A percentile compares a stretch with the other conserved stretches of the same genome.
phyloP scores from a whole-genome alignment of 1,140 invertebrate species.

The Pinna nobilis region DNA sequence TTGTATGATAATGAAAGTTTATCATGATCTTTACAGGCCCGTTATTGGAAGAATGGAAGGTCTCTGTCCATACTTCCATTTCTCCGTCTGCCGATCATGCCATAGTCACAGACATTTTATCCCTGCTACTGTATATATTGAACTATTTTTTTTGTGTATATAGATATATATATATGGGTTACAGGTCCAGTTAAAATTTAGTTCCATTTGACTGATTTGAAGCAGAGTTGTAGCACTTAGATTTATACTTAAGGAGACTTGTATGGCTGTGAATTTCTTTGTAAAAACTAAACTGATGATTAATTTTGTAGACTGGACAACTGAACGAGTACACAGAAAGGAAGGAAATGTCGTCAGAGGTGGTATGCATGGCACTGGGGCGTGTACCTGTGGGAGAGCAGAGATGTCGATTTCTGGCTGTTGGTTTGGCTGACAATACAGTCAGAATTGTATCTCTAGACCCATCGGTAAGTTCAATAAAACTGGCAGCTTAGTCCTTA shows the following conservation, averaged over 20 bases:
- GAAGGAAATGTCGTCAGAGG: slow-evolving; percentile 96
- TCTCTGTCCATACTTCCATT: too few species aligned
- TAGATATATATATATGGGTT: too few species aligned
- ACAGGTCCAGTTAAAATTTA: too few species aligned
- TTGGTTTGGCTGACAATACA: slow-evolving; percentile 96
- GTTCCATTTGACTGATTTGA: background rate
- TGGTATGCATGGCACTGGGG: slow-evolving; percentile 98
- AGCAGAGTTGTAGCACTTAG: slow-evolving; percentile 10
- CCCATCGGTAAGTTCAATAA: slow-evolving; percentile 84
- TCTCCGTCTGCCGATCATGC: too few species aligned
- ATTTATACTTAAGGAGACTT: background rate
- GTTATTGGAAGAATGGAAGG: too few species aligned
- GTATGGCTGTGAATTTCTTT: slow-evolving; percentile 1
- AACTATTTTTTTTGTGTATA: too few species aligned
- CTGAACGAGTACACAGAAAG: slow-evolving; percentile 98
- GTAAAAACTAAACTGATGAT: slow-evolving; percentile 62
- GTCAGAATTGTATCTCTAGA: slow-evolving; percentile 98
- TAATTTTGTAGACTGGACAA: slow-evolving; percentile 87
- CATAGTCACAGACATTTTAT: too few species aligned
- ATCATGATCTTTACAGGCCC: too few species aligned
- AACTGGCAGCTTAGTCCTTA: slow-evolving; percentile 9
- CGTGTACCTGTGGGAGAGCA: slow-evolving; percentile 96
- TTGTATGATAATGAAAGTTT: too few species aligned
- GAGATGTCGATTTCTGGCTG: slow-evolving; percentile 96
- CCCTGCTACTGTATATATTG: too few species aligned